A percentile compares a stretch with the other conserved stretches of the same genome.
Evolutionary conservation across 2,797 vertebrate species (phyloP).

Genomic region (Arnoldichthys spilopterus): DNA sequence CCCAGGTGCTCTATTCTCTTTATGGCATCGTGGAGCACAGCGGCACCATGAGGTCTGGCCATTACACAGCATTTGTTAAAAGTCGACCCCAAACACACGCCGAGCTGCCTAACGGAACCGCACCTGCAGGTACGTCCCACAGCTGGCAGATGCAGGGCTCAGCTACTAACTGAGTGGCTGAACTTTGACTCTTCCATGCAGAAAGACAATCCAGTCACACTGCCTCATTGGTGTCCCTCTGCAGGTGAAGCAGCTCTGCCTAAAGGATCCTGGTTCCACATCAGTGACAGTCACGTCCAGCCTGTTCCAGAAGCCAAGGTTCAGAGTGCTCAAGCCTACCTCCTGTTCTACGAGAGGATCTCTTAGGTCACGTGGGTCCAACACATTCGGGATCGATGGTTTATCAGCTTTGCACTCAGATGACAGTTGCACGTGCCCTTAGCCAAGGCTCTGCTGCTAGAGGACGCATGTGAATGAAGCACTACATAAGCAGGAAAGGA

Average conservation of each 20-base stretch:
- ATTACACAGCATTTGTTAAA: slow-evolving; percentile 96
- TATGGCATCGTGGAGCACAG: slow-evolving; percentile 97
- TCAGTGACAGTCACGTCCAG: slow-evolving; percentile 91
- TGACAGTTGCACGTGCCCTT: background rate
- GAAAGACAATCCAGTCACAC: too few relatives aligned
- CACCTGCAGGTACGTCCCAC: slow-evolving; percentile 71
- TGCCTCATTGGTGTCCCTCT: background rate
- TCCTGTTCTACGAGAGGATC: slow-evolving; percentile 95
- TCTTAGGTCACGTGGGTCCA: slow-evolving; percentile 47
- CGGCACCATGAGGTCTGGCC: slow-evolving; percentile 95
- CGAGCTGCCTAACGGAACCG: slow-evolving; percentile 70
- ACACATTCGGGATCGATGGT: background rate
- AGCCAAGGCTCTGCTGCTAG: background rate
- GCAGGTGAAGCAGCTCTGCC: slow-evolving; percentile 69
- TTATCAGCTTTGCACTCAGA: background rate
- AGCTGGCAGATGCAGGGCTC: background rate
- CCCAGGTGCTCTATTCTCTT: slow-evolving; percentile 87
- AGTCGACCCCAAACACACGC: slow-evolving; percentile 72
- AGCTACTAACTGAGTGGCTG: too few relatives aligned
- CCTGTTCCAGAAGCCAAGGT: slow-evolving; percentile 85
- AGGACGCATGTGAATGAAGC: background rate
- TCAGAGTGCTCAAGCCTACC: slow-evolving; percentile 92
- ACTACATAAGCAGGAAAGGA: too few relatives aligned
- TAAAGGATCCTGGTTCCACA: slow-evolving; percentile 92
- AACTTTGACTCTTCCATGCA: too few relatives aligned